phyloP scores from a whole-genome alignment of 2,888 invertebrate genomes.

The Dendrolimus houi region DNA sequence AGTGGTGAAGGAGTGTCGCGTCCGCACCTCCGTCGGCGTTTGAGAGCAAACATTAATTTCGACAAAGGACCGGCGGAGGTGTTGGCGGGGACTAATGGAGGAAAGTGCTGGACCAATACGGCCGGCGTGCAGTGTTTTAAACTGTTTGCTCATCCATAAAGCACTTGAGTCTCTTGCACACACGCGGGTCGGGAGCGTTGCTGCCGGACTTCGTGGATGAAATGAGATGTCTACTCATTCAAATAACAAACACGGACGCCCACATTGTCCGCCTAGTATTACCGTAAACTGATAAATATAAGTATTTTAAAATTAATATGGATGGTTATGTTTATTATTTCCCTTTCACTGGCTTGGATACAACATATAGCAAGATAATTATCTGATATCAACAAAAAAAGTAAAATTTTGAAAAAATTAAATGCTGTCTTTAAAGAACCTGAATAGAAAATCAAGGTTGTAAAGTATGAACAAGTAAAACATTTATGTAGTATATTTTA shows the following conservation, averaged over 20 bases:
- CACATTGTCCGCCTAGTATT: slow-evolving; percentile 10
- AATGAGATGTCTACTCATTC: slow-evolving; percentile 37
- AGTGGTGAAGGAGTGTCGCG: slow-evolving; percentile 52
- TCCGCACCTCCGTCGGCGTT: slow-evolving; percentile 45
- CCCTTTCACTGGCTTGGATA: too few species aligned
- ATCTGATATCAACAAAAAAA: too few species aligned
- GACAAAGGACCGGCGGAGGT: slow-evolving; percentile 63
- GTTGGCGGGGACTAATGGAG: slow-evolving; percentile 69
- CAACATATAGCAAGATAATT: too few species aligned
- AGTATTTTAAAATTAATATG: not conserved
- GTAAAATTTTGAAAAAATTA: too few species aligned
- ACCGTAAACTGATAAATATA: not conserved
- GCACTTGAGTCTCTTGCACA: slow-evolving; percentile 49
- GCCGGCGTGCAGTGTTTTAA: slow-evolving; percentile 72
- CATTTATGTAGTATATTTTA: too few species aligned
- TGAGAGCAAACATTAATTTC: slow-evolving; percentile 60
- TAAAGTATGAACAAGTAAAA: too few species aligned
- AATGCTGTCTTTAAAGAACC: too few species aligned
- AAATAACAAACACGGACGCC: slow-evolving; percentile 30
- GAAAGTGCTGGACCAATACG: slow-evolving; percentile 72
- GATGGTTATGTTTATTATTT: too few species aligned
- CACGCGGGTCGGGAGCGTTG: slow-evolving; percentile 33
- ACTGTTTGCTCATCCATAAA: slow-evolving; percentile 75
- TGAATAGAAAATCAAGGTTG: too few species aligned
- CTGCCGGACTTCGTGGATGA: slow-evolving; percentile 27